Conservation (phyloP, 2,797 vertebrate genomes). For the Enteromius unitaeniatus region DNA sequence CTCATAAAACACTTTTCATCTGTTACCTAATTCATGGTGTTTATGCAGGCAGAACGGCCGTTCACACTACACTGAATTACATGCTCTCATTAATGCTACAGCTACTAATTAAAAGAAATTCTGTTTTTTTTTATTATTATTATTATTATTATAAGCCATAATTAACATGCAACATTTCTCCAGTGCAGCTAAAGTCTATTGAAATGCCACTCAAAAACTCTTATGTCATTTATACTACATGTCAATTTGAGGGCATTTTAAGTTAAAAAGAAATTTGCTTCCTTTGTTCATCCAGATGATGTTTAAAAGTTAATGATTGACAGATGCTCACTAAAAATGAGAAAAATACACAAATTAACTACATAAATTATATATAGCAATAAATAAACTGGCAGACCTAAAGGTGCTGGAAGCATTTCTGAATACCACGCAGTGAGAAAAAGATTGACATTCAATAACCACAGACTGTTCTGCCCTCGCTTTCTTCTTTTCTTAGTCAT, state of each 20-base stretch:
- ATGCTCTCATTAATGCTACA: conserved; percentile 43
- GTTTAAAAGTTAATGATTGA: neutral
- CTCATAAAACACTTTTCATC: conserved; percentile 23
- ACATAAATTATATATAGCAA: neutral
- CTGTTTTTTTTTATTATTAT: conserved; percentile 7
- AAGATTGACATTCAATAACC: conserved; percentile 19
- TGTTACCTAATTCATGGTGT: conserved; percentile 38
- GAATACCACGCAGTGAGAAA: conserved; percentile 15
- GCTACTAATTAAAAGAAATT: conserved; percentile 52
- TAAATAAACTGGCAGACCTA: neutral
- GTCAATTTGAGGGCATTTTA: neutral
- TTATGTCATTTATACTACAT: neutral
- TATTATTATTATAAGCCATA: conserved; percentile 17
- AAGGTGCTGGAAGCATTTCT: conserved; percentile 1
- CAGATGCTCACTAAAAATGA: neutral
- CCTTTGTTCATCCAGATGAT: neutral
- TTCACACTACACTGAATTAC: conserved; percentile 49
- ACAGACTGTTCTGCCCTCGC: conserved; percentile 9
- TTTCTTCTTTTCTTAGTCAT: conserved; percentile 27
- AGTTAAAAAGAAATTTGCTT: neutral
- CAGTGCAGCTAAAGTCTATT: conserved; percentile 14
- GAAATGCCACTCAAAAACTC: conserved; percentile 22
- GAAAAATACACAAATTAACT: neutral
- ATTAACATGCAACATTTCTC: conserved; percentile 40
- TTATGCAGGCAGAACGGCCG: conserved; percentile 40